Base-by-base conservation (phyloP, 2,797 vertebrate genomes). In the Hydrocynus forskahlii region DNA sequence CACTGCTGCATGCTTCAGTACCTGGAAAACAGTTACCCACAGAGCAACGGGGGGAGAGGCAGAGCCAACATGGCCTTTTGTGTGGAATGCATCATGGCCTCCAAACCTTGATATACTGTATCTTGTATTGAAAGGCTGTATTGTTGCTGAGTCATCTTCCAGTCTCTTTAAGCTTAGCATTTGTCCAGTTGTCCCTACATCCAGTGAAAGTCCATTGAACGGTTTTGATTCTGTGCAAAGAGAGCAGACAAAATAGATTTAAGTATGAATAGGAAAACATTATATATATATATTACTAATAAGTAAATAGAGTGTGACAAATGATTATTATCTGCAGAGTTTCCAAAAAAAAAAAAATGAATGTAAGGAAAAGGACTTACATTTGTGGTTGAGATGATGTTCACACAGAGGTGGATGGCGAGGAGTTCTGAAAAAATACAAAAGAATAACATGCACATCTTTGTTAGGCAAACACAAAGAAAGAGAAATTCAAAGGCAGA, bases 1-100 rank as follows among this genome's bases (percentile, higher is more conserved):
- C 35, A 55, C 80, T 54, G 67, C 80, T 71, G 60, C 66, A 63
- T 67, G 59, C 68, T 75, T 38, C 70, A 63, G 83, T 78, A 78
- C 85, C 83, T 80, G 69, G 81, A 75, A 72, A 71, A 93, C 92
- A 91, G 79, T 88, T 89, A 90, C 91, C 91, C 88, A 89, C 55
- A 38, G 89, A 89, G 92, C 88, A 86, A 92, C 89, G 88, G 91
- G 89, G 89, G 89, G 88, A 86, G 83, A 87, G 85, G 86, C 91
- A 89, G 90, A 93, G 90, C 92, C 91, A 92, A 93, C 89, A 94
- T 92, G 92, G 91, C 89, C 71, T 64, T 23, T 13, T 25, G 45
- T 62, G 73, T 69, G 73, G 69, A 76, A 71, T 43, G 74, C n/a
- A 59, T 57, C 55, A 70, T 63, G 73, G 55, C 73, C 57, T 62